Percentiles rank a stretch among this genome's conserved stretches.
These are phyloP conservation scores for Cephus rjabovi DNA, from an alignment of 2,888 invertebrate genomes.

Conservation along the genomic window DNA sequence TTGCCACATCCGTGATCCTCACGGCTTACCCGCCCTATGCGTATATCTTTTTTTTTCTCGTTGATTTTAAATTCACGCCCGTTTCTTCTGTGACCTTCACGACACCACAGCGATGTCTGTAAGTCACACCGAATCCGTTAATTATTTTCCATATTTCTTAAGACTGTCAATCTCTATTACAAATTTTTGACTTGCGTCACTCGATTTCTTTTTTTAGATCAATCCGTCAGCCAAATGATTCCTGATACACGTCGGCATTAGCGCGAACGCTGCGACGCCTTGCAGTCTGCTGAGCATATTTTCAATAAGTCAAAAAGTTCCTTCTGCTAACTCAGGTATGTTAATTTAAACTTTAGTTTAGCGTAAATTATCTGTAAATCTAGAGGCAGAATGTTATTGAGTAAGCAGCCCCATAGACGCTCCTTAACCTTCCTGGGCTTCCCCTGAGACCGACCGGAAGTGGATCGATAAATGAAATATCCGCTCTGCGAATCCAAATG, in stretches of 20 bases:
- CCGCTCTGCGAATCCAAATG: background rate
- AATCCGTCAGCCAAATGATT: background rate
- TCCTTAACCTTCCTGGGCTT: slow-evolving; percentile 1
- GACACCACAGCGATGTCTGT: background rate
- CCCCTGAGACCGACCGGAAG: background rate
- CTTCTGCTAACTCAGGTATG: background rate
- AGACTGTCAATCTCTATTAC: background rate
- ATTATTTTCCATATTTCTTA: background rate
- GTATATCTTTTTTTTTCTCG: slow-evolving; percentile 17
- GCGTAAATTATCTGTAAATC: background rate
- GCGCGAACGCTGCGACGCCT: background rate
- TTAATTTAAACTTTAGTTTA: background rate
- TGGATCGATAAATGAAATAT: background rate
- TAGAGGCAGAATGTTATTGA: background rate
- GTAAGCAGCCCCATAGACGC: background rate
- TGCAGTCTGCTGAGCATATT: background rate
- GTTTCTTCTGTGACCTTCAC: background rate
- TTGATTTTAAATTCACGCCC: background rate
- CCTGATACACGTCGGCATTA: background rate
- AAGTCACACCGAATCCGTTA: background rate
- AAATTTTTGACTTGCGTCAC: background rate
- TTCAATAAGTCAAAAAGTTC: background rate
- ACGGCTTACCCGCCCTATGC: background rate
- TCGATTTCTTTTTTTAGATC: background rate
- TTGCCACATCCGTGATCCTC: background rate